These are phyloP conservation scores for Rotaria sp. DNA, from an alignment of 2,888 invertebrate species.

Conservation along the genomic window DNA sequence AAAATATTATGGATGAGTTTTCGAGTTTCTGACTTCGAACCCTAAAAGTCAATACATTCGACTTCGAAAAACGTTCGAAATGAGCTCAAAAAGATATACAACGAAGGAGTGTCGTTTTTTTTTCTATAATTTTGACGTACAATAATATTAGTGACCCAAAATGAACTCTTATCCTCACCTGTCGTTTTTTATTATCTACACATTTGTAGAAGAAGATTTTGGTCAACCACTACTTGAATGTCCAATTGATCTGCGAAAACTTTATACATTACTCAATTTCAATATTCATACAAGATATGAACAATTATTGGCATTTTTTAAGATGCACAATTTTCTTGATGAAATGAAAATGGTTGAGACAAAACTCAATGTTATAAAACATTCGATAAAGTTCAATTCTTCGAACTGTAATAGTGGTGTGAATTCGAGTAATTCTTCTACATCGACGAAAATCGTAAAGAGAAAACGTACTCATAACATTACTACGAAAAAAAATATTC, in stretches of 20 bases:
- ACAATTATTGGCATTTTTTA: constrained; percentile 45
- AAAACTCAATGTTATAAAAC: not conserved
- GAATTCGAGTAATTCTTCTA: no score
- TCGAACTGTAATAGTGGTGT: no score
- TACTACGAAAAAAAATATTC: not conserved
- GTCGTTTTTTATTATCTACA: not conserved
- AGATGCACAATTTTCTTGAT: constrained; percentile 43
- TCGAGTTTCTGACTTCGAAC: no score
- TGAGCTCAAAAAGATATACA: no score
- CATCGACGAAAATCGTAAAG: not conserved
- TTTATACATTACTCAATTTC: constrained; percentile 48
- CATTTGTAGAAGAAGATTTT: constrained; percentile 46
- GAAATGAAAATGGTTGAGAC: constrained; percentile 42
- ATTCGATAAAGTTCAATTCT: not conserved
- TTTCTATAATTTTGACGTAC: no score
- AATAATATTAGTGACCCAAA: no score
- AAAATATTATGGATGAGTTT: no score
- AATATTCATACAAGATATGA: constrained; percentile 46
- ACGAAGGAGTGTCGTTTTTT: no score
- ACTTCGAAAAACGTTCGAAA: no score
- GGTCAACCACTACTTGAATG: constrained; percentile 51
- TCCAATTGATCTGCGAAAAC: constrained; percentile 50
- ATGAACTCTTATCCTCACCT: no score
- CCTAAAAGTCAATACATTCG: no score
- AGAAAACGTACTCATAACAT: not conserved